phyloP scores from a whole-genome alignment of 2,113 vertebrate species.

The Mellivora capensis region DNA sequence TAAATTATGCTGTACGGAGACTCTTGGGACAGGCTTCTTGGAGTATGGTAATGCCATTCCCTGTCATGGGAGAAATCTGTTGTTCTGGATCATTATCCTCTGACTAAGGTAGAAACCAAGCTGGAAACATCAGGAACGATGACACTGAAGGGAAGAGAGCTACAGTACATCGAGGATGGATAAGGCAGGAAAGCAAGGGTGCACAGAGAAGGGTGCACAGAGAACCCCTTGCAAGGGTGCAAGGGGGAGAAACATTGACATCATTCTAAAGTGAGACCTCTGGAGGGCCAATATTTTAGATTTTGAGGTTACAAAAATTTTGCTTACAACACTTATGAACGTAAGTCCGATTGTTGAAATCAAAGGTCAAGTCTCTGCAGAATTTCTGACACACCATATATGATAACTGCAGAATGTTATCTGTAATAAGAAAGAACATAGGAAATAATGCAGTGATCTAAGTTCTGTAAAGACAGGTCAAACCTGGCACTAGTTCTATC shows the following conservation, averaged over 20 bases:
- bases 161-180: not conserved
- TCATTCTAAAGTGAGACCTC: not conserved
- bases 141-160: not conserved
- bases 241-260: not conserved
- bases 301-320: slow-evolving; percentile 5
- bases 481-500: not conserved
- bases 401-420: not conserved
- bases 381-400: slow-evolving; percentile 63
- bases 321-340: slow-evolving; percentile 27
- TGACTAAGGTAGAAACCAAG: not conserved
- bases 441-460: not conserved
- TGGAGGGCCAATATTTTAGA: not conserved
- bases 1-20: not conserved
- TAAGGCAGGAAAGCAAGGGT: not conserved
- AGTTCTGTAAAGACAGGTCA: not conserved
- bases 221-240: too few species aligned
- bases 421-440: slow-evolving; percentile 14
- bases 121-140: not conserved
- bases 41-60: not conserved
- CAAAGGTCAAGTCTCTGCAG: not conserved
- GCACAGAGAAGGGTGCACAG: not conserved
- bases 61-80: not conserved
- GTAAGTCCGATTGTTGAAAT: not conserved
- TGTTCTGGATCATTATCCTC: not conserved
- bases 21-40: not conserved